Percentiles rank a stretch among this genome's conserved stretches.
Conservation (phyloP, 2,888 invertebrate genomes). For the Margaritifera margaritifera region DNA sequence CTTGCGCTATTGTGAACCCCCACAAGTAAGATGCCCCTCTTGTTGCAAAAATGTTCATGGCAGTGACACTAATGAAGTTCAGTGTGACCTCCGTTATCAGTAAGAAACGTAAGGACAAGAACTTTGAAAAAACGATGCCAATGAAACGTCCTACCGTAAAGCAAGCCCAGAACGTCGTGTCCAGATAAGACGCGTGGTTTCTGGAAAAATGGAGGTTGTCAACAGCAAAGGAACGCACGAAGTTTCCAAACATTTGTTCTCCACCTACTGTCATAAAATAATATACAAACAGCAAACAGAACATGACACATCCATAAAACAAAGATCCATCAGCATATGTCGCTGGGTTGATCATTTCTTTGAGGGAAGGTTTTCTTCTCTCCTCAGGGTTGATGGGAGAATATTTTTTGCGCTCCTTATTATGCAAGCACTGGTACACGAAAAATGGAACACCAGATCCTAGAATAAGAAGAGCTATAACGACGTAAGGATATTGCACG, state of each 20-base stretch:
- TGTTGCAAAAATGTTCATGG: conserved; percentile 10
- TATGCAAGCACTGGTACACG: no score
- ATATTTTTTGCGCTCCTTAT: no score
- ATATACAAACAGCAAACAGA: conserved; percentile 17
- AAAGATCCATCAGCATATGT: conserved; percentile 26
- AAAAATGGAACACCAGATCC: no score
- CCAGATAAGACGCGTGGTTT: conserved; percentile 18
- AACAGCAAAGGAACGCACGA: conserved; percentile 27
- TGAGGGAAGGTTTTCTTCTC: neutral
- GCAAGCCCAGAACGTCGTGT: conserved; percentile 25
- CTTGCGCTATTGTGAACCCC: conserved; percentile 15
- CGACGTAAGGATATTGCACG: no score
- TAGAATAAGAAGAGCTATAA: no score
- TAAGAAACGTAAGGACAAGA: conserved; percentile 10
- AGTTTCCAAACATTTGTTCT: conserved; percentile 20
- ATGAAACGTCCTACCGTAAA: conserved; percentile 23
- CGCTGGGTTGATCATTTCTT: conserved; percentile 27
- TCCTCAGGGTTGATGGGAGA: no score
- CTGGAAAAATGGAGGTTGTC: conserved; percentile 26
- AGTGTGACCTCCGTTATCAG: conserved; percentile 8
- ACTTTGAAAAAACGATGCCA: conserved; percentile 16
- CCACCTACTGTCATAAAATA: conserved; percentile 23
- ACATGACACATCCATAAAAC: conserved; percentile 9
- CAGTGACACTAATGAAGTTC: conserved; percentile 3
- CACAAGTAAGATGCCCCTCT: conserved; percentile 8